Base-by-base conservation (phyloP, 1,140 invertebrate genomes). In the Monochamus saltuarius region DNA sequence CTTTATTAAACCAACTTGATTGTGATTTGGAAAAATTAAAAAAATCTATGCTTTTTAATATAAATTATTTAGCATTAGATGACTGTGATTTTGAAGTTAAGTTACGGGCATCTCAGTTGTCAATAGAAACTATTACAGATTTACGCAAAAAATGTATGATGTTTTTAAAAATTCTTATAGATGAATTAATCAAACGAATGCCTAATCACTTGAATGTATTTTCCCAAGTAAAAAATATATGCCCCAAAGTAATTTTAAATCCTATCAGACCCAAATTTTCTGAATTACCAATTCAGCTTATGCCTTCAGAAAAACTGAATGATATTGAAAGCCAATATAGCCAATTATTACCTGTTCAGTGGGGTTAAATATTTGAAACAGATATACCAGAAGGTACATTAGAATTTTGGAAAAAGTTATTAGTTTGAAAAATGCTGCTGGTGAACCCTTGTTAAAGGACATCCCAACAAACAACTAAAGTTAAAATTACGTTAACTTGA, bases 341-440 rank as follows among this genome's bases (percentile, higher is more conserved):
- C 51, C 36, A 62, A 22, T 17, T 62, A 7, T 35, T 62, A 39
- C 37, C 4, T 49, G 39, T 60, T 4, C 40, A 59, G 1, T 62
- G 60, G 60, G 11, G 14, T 1, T 22, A 62, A 52, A 22, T 59
- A 13, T 62, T 62, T 51, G 37, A 16, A n/a, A n/a, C n/a, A 4
- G 36, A 43, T 8, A 59, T 59, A 8, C 60, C 60, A 6, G 46
- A 51, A 13, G 56, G 59, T 36, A 10, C 56, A 39, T 6, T 50
- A 29, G n/a, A 8, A 10, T 62, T 62, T 39, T 59, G 60, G 42
- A 58, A 51, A 62, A 58, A 52, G 43, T 50, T 11, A 51, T 7
- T 14, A 59, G 45, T 19, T 29, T 51, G 56, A 60, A 61, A 60
- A 62, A 62, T 62, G 60, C 60, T 22, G 60, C 55, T n/a, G 56